A percentile compares a stretch with the other conserved stretches of the same genome.
These are phyloP conservation scores for Microctonus brassicae DNA, from an alignment of 2,888 invertebrate species.

Conservation along the genomic window DNA sequence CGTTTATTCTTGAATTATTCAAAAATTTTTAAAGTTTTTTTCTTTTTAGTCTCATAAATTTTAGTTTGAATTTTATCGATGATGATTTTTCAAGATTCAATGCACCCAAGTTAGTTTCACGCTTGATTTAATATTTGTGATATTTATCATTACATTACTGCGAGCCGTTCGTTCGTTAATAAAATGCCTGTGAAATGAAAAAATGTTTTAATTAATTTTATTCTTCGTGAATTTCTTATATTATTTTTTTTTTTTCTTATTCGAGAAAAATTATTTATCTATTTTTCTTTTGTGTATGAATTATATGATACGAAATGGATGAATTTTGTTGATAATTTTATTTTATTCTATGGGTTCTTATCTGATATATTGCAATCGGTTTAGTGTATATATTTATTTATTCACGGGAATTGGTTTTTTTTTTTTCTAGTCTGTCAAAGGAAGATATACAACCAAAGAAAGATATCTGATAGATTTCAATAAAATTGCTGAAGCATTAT, in stretches of 20 bases:
- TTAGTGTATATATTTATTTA: too few relatives aligned
- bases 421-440: not conserved
- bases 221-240: not conserved
- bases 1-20: not conserved
- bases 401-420: not conserved
- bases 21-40: not conserved
- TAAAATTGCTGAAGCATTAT: slow-evolving; percentile 31
- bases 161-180: not conserved
- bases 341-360: not conserved
- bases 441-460: not conserved
- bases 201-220: not conserved
- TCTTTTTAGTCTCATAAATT: not conserved
- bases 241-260: not conserved
- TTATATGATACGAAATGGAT: not conserved
- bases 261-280: not conserved
- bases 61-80: not conserved
- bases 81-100: not conserved
- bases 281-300: not conserved
- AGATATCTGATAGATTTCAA: slow-evolving; percentile 27
- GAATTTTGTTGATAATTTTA: not conserved
- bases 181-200: not conserved
- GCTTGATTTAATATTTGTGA: not conserved
- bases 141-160: slow-evolving; percentile 10
- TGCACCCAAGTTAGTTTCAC: slow-evolving; percentile 9
- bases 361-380: not conserved